Evolutionary conservation across 2,113 vertebrate genomes (phyloP).

Genomic region (Pterophyllum scalare): DNA sequence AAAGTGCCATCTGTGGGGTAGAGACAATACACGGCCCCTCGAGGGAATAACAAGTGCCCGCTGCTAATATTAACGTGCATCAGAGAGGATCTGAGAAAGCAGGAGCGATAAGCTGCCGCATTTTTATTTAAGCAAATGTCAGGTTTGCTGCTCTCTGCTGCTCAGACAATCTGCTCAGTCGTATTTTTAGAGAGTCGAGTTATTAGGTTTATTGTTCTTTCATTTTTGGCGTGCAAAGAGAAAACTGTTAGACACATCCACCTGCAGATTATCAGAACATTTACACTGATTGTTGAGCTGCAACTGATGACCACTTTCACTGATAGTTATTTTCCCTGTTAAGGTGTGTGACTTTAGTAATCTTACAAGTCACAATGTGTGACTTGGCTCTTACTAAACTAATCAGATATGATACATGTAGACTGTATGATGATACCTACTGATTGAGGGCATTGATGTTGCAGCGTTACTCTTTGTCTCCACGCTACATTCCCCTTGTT

Average conservation of each 20-base stretch:
- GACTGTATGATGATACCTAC: not conserved
- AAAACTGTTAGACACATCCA: not conserved
- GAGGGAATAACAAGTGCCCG: conserved; percentile 53
- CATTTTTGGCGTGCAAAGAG: not conserved
- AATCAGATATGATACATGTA: not conserved
- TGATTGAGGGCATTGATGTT: not conserved
- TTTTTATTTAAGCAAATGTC: conserved; percentile 20
- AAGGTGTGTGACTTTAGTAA: not conserved
- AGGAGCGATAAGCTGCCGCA: not conserved
- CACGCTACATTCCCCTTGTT: not conserved
- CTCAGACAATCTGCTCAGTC: not conserved
- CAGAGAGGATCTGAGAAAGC: conserved; percentile 8
- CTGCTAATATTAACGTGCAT: conserved; percentile 51
- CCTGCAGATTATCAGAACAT: not conserved
- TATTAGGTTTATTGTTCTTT: not conserved
- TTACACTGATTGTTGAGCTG: not conserved
- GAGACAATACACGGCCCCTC: conserved; percentile 48
- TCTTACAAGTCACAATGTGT: not conserved
- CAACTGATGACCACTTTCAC: not conserved
- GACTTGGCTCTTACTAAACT: not conserved
- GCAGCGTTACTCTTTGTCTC: not conserved
- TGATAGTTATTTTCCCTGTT: not conserved
- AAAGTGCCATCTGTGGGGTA: conserved; percentile 66
- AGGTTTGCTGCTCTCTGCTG: conserved; percentile 11
- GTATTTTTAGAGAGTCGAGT: not conserved